Percentiles rank a stretch among this genome's conserved stretches.
These are phyloP conservation scores for Hyles euphorbiae DNA, from an alignment of 1,140 invertebrate genomes.

Conservation along the genomic window DNA sequence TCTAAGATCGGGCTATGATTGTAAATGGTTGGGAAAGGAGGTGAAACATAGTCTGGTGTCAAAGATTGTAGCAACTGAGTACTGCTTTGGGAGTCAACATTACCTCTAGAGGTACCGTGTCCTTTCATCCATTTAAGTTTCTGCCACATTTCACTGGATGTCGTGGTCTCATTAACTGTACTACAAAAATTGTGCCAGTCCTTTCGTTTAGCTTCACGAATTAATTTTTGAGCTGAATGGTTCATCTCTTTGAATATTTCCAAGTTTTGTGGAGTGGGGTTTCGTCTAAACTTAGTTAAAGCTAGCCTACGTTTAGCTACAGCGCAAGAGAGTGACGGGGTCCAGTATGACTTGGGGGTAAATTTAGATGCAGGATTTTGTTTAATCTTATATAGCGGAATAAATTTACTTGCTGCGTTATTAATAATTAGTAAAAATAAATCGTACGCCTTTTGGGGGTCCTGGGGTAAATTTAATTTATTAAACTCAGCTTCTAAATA, in stretches of 20 bases:
- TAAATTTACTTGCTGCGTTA: not conserved
- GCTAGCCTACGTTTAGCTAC: constrained; percentile 33
- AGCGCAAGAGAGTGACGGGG: constrained; percentile 18
- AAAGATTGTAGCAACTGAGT: constrained; percentile 15
- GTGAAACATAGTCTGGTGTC: constrained; percentile 25
- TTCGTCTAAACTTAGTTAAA: constrained; percentile 24
- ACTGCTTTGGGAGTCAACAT: constrained; percentile 1
- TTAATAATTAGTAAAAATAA: too few species aligned
- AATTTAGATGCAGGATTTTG: constrained; percentile 13
- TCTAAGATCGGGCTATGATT: constrained; percentile 16
- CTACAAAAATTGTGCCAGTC: constrained; percentile 23
- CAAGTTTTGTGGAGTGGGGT: constrained; percentile 36
- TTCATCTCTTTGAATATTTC: constrained; percentile 20
- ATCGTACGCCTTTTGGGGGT: too few species aligned
- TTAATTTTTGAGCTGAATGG: constrained; percentile 12
- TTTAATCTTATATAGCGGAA: not conserved
- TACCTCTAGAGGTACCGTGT: not conserved
- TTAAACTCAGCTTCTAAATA: too few species aligned
- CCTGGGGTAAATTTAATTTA: too few species aligned
- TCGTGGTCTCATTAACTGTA: constrained; percentile 10
- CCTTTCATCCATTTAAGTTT: constrained; percentile 29
- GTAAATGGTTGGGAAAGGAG: constrained; percentile 8
- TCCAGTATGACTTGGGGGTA: constrained; percentile 35
- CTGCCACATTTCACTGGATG: constrained; percentile 22
- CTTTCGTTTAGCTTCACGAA: constrained; percentile 16